These are phyloP conservation scores for Carlito syrichta DNA, from an alignment of 2,113 vertebrate species.

Conservation along the genomic window DNA sequence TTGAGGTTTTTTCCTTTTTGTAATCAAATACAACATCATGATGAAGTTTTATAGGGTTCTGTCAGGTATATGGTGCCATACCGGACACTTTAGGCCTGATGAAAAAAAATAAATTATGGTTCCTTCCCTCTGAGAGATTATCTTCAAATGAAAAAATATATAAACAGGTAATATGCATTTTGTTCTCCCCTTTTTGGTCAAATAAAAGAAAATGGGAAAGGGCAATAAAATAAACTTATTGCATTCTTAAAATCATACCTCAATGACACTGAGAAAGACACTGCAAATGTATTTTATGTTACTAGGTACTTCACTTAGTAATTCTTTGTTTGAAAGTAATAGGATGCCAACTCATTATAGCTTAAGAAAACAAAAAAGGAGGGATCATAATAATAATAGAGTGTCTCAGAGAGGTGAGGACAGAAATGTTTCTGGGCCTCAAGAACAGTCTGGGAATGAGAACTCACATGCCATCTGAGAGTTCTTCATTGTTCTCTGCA, in stretches of 20 bases:
- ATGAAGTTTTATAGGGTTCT: not conserved
- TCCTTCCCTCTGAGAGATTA: not conserved
- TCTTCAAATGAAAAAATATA: slow-evolving; percentile 7
- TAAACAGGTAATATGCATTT: not conserved
- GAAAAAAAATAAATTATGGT: not conserved
- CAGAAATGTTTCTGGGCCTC: not conserved
- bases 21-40: not conserved
- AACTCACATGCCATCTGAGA: not conserved
- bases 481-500: not conserved
- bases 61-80: not conserved
- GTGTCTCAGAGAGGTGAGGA: not conserved
- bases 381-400: not conserved
- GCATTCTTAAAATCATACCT: not conserved
- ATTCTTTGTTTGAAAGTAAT: slow-evolving; percentile 16
- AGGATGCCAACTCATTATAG: not conserved
- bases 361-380: not conserved
- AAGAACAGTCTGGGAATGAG: not conserved
- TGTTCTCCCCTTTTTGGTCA: not conserved
- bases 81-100: not conserved
- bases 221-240: not conserved
- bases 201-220: not conserved
- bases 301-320: not conserved
- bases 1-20: not conserved
- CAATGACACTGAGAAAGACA: not conserved
- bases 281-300: not conserved